A percentile compares a stretch with the other conserved stretches of the same genome.
Evolutionary conservation across 2,888 invertebrate species (phyloP).

Genomic region (Cataglyphis albicans): DNA sequence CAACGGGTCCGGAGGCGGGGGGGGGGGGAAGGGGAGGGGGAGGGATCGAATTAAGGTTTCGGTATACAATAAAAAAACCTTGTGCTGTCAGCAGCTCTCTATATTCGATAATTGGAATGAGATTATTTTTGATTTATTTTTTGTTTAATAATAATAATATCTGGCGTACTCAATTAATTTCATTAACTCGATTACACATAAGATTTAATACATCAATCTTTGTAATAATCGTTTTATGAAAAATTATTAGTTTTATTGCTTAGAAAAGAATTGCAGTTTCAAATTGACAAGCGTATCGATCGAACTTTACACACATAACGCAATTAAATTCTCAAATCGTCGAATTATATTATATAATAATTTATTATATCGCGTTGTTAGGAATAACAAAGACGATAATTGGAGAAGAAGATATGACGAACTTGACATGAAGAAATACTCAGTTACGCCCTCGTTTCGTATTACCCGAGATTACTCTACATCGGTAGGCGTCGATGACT

Average conservation of each 20-base stretch:
- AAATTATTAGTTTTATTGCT: neutral
- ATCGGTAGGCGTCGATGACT: conserved; percentile 77
- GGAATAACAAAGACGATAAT: conserved; percentile 11
- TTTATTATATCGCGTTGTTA: conserved; percentile 1
- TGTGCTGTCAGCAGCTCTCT: conserved; percentile 1
- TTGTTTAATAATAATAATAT: neutral
- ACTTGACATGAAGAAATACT: conserved; percentile 60
- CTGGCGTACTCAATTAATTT: conserved; percentile 2
- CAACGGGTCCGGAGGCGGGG: neutral
- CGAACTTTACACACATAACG: neutral
- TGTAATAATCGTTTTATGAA: neutral
- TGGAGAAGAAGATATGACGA: conserved; percentile 35
- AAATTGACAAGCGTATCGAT: neutral
- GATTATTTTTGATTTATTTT: neutral
- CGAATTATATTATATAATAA: neutral
- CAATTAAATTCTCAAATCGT: neutral
- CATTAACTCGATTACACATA: neutral
- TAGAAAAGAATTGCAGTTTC: neutral
- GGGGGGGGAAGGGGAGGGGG: no score
- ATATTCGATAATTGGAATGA: neutral
- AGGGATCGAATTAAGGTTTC: conserved; percentile 1
- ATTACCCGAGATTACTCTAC: conserved; percentile 68
- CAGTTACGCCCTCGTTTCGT: conserved; percentile 68
- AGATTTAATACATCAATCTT: neutral
- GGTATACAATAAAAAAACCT: neutral